Evolutionary conservation across 1,140 invertebrate genomes (phyloP), one percentile per base, ranked within the genome.

Genomic region (Sitobion miscanthi): DNA sequence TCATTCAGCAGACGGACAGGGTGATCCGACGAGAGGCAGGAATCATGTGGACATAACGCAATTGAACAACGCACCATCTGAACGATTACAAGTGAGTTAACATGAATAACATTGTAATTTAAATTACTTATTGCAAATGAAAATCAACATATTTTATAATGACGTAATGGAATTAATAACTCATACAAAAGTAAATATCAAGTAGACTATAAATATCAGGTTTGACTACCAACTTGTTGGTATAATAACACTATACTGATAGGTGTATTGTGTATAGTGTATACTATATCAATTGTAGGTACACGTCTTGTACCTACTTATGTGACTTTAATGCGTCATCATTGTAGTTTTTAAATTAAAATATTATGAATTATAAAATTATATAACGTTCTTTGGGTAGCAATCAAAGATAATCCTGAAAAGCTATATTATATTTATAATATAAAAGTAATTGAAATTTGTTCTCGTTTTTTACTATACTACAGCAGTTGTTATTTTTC

Each of bases 21-120:
- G 89, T 52, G 95, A 95, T 52, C 96, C 96, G 93, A 95, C 96
- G 2, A 95, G 96, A 21, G 96, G 96, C 5, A 95, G 95, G 91
- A 95, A 96, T 38, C 96, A 96, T 93, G 95, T 96, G 93, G 96
- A 96, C 90, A 95, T 96, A 3, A 95, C 96, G 0, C 96, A 96
- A 93, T 94, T 94, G 35, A 94, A 90, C 52, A 94, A 52, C 20
- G 47, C 93, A 30, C 52, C 93, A 1, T 45, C 88, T 2, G 91
- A 93, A 93, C 91, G 91, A 20, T 23, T 93, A 57, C 91, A 86
- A 42, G 91, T 93, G 82, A 93, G 77, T 86, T 38, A 14, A n/a
- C 21, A 20, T 88, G 17, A 83, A 83, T 6, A 47, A 89, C 38
- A 8, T 57, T 38, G 11, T n/a, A 45, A 47, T 45, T 86, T 23